Base-by-base conservation (phyloP, 2,888 invertebrate species). In the Tiphia femorata region DNA sequence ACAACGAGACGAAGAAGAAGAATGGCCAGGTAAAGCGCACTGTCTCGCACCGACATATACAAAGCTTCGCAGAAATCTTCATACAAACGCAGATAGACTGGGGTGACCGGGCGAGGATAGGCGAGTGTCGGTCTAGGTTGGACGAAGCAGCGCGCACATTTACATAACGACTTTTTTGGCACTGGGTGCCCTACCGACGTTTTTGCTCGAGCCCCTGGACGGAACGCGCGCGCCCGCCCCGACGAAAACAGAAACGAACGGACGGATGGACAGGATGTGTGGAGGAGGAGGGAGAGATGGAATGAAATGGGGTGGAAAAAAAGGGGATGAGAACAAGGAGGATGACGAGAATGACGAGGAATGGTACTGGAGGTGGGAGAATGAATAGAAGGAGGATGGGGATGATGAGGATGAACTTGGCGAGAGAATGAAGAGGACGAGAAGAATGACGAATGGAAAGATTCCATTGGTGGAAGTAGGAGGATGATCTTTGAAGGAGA, bases 81-180 rank as follows among this genome's bases (percentile, higher is more conserved):
- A n/a, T n/a, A n/a, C n/a, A n/a, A 35, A 35, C 3, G 17, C 17
- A 12, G 5, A 3, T 8, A 1, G n/a, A 37, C 2, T 37, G 0
- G 6, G n/a, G 3, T 37, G 8, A 37, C 10, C 3, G 1, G n/a
- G n/a, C 1, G 3, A 10, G 19, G n/a, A 37, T 35, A 16, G 10
- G 35, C 14, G 17, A 3, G 5, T 3, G 3, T n/a, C 35, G 33
- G 42, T 3, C 68, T 64, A 67, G 71, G 70, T 63, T 57, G 59
- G 56, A 57, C 64, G 58, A 58, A 59, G 62, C n/a, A n/a, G n/a
- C n/a, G n/a, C n/a, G n/a, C n/a, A n/a, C 73, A 78, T 80, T 80
- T 79, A 72, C 80, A 80, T 80, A 79, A 80, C 80, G 73, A 74
- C 80, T 80, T 79, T 79, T 80, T 77, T 67, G 65, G 71, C 72